Evolutionary conservation across 2,797 vertebrate species (phyloP), one percentile per base, ranked within the genome.

Genomic region (Schizopygopsis malacanthus): DNA sequence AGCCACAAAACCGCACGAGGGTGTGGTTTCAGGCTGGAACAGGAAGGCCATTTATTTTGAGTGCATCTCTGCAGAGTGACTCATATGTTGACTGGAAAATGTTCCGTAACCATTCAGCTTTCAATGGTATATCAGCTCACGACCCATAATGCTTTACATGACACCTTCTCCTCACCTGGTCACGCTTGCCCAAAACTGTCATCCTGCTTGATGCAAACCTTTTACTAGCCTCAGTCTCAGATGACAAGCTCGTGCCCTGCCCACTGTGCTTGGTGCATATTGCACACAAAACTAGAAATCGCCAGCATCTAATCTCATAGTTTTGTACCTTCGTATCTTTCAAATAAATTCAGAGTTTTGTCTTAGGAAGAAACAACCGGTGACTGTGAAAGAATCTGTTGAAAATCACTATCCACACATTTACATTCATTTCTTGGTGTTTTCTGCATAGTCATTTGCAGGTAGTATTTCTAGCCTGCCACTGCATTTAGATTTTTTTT

Each of bases 21-120:
- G 97, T 97, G 97, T 97, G 97, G 96, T 97, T 97, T 96, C 95
- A 94, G 88, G 90, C 93, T 94, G 93, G 95, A 96, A 98, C 96
- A 98, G 96, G 96, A 96, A 98, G 96, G 96, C 96, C 97, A 96
- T 97, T 98, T 99, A 98, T 99, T 98, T 97, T 92, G 93, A 95
- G 95, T 92, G 92, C 96, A 97, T 97, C 97, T 97, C 94, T 98
- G 94, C 91, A 95, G 95, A 95, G 94, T 98, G 97, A 98, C 95
- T 98, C 97, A 97, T 97, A 94, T 97, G 98, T 97, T 95, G 88
- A 96, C 97, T 98, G 97, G 97, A 98, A 98, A 98, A 96, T 96
- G 96, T 96, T 96, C 96, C 94, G 92, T 89, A 88, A 88, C 94
- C 93, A 95, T 95, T 91, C 87, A 65, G 94, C 92, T 90, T 84